Evolutionary conservation across 1,140 invertebrate genomes (phyloP).

Genomic region (Drosophila kanapiae): DNA sequence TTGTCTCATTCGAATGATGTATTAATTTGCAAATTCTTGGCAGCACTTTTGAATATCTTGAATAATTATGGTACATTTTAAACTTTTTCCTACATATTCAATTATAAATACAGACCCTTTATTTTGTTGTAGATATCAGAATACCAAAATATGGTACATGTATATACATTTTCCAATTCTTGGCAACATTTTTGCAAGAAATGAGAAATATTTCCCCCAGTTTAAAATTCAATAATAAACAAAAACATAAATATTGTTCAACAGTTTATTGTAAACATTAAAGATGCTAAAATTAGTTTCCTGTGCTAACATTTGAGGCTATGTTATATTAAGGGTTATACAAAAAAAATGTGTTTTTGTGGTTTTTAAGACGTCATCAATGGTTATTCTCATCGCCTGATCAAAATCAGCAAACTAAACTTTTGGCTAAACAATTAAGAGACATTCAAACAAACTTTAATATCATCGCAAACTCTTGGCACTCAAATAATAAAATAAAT

Average conservation of each 20-base stretch:
- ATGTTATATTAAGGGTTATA: neutral
- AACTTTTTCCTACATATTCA: neutral
- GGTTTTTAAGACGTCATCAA: slow-evolving; percentile 5
- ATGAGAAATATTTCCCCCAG: slow-evolving; percentile 9
- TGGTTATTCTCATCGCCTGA: neutral
- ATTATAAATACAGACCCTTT: slow-evolving; percentile 8
- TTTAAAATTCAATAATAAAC: slow-evolving; percentile 15
- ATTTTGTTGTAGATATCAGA: slow-evolving; percentile 10
- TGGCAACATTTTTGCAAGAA: slow-evolving; percentile 10
- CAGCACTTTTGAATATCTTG: slow-evolving; percentile 5
- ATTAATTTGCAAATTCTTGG: slow-evolving; percentile 15
- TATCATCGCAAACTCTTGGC: neutral
- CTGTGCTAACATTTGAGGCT: neutral
- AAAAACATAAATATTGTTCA: slow-evolving; percentile 16
- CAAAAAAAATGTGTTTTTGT: neutral
- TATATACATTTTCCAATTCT: neutral
- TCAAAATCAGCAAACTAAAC: neutral
- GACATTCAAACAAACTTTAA: neutral
- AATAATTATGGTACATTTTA: slow-evolving; percentile 12
- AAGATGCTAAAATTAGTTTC: neutral
- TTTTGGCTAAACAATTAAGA: neutral
- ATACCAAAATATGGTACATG: neutral
- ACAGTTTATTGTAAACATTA: slow-evolving; percentile 9
- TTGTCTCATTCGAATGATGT: neutral
- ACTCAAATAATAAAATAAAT: slow-evolving; percentile 8